Base-by-base conservation (phyloP, 1,140 invertebrate species). In the Drosophila parabipectinata region DNA sequence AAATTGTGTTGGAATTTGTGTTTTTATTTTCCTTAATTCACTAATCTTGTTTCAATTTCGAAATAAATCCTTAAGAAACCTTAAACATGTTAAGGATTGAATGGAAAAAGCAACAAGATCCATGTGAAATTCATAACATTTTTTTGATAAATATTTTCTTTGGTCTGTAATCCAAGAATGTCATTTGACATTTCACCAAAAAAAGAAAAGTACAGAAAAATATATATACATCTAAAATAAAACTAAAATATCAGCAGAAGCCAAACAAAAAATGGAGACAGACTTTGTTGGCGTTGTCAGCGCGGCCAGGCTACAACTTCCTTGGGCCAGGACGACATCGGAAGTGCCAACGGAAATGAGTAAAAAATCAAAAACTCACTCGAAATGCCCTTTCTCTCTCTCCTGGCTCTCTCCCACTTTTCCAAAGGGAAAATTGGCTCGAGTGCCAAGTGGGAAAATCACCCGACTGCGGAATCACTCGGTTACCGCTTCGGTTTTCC, bases 331-430 rank as follows among this genome's bases (percentile, higher is more conserved):
- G 58, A 79, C 77, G 60, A 79, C 55, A 66, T 30, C 74, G 82
- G 74, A 85, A 82, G 69, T 82, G 63, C 54, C 57, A 77, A 68
- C 82, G 81, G 81, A 85, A 87, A 87, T 81, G 81, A 85, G 81
- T 67, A 71, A 68, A 58, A 55, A 53, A 69, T 61, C 67, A 37
- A 48, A 39, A 63, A 62, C 50, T 48, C 48, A 80, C 77, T 62
- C 77, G 34, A 44, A 12, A 12, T 14, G 34, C 55, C 32, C 6
- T 39, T 10, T 44, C 48, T 14, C 39, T 44, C 63, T 18, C 14
- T n/a, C 7, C 21, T 18, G 1, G 4, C 7, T 12, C 32, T 28
- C 41, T 55, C 18, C 6, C 55, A 50, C 48, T 66, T 44, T 45
- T 62, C 51, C 14, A 18, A 24, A 10, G 75, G 79, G 58, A 60